Percentiles rank a stretch among this genome's conserved stretches.
Evolutionary conservation across 2,113 vertebrate genomes (phyloP).

Genomic region (Malurus alboscapulatus): DNA sequence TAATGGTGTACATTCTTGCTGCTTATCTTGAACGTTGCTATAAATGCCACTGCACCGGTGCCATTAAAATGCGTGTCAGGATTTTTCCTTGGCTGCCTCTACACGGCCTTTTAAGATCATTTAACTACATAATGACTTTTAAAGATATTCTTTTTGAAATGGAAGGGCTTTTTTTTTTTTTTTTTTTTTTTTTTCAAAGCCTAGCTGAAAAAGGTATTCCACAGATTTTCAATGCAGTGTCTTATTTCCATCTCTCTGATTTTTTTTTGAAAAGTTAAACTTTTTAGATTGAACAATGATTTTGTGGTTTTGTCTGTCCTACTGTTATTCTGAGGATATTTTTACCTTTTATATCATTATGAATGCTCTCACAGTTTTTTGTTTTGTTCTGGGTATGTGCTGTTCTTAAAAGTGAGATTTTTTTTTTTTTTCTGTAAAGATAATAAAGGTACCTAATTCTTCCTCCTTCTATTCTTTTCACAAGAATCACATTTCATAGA

Average conservation of each 20-base stretch:
- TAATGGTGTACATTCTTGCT: neutral
- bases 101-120: slow-evolving; percentile 33
- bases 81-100: slow-evolving; percentile 23
- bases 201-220: neutral
- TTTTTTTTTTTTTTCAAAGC: neutral
- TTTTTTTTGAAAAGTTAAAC: neutral
- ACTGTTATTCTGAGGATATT: neutral
- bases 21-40: neutral
- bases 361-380: neutral
- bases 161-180: neutral
- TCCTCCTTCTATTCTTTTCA: neutral
- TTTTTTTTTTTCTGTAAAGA: neutral
- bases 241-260: neutral
- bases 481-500: neutral
- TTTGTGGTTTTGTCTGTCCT: neutral
- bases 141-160: slow-evolving; percentile 63
- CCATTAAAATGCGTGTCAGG: slow-evolving; percentile 51
- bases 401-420: neutral
- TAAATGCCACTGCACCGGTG: slow-evolving; percentile 22
- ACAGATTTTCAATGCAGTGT: slow-evolving; percentile 17
- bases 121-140: slow-evolving; percentile 58
- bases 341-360: neutral
- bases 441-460: neutral
- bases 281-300: neutral
- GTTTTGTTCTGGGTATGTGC: neutral